These are phyloP conservation scores for Xylota segnis DNA, from an alignment of 2,888 invertebrate genomes.

Conservation along the genomic window DNA sequence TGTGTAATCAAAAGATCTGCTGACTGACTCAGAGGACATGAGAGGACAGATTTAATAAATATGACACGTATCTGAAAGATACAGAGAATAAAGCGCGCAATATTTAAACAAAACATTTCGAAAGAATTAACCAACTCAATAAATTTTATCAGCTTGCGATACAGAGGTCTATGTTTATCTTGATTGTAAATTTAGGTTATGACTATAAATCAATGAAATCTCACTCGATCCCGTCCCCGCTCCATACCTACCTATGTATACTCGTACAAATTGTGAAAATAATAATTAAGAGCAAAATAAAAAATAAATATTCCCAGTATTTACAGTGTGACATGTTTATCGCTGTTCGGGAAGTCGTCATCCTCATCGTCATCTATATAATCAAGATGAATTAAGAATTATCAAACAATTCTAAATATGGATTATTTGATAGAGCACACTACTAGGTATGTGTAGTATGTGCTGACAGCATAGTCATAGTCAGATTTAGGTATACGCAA, in stretches of 20 bases:
- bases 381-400: slow-evolving; percentile 72
- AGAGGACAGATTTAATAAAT: slow-evolving; percentile 60
- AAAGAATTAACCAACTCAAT: slow-evolving; percentile 72
- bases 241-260: slow-evolving; percentile 1
- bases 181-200: slow-evolving; percentile 75
- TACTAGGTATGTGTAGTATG: neutral
- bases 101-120: slow-evolving; percentile 67
- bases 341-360: slow-evolving; percentile 56
- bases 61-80: slow-evolving; percentile 52
- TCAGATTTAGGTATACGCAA: slow-evolving; percentile 50
- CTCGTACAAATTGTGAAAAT: slow-evolving; percentile 36
- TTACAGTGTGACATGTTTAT: slow-evolving; percentile 73
- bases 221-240: slow-evolving; percentile 11
- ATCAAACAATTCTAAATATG: slow-evolving; percentile 74
- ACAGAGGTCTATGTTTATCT: slow-evolving; percentile 66
- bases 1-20: slow-evolving; percentile 24
- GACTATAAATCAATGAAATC: slow-evolving; percentile 75
- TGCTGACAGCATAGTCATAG: slow-evolving; percentile 18
- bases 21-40: slow-evolving; percentile 47
- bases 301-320: slow-evolving; percentile 63
- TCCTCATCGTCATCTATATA: slow-evolving; percentile 27
- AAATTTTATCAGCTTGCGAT: slow-evolving; percentile 72
- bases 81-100: slow-evolving; percentile 58
- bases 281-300: slow-evolving; percentile 42
- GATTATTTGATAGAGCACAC: slow-evolving; percentile 55